Percentiles rank a stretch among this genome's conserved stretches.
phyloP scores from a whole-genome alignment of 2,888 invertebrate species.

The Sminthurinus aureus region DNA sequence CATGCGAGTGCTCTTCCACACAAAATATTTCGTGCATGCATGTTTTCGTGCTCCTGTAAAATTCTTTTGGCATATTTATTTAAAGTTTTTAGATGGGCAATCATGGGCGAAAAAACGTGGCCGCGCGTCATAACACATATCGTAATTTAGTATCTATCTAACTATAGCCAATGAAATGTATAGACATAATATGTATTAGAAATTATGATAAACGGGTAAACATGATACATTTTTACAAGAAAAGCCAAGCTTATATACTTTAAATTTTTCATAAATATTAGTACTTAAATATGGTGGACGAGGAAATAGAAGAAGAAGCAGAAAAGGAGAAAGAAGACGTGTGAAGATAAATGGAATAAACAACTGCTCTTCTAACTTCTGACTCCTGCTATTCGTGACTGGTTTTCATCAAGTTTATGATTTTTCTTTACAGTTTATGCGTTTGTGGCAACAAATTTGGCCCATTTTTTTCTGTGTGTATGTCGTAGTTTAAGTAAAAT shows the following conservation, averaged over 20 bases:
- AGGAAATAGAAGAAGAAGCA: too few relatives aligned
- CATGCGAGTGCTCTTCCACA: not conserved
- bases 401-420: slow-evolving; percentile 26
- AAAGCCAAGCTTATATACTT: not conserved
- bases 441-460: slow-evolving; percentile 3
- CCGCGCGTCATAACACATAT: not conserved
- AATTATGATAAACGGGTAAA: too few relatives aligned
- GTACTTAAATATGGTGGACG: too few relatives aligned
- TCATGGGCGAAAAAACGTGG: slow-evolving; percentile 6
- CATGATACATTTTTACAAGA: not conserved
- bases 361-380: not conserved
- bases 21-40: not conserved
- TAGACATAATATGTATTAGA: too few relatives aligned
- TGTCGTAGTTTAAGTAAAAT: not conserved
- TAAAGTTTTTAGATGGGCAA: slow-evolving; percentile 30
- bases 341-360: slow-evolving; percentile 23
- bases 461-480: not conserved
- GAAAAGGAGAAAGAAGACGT: not conserved
- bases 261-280: too few relatives aligned
- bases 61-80: slow-evolving; percentile 7
- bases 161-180: too few relatives aligned
- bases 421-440: slow-evolving; percentile 14
- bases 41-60: not conserved
- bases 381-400: not conserved
- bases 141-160: too few relatives aligned